Evolutionary conservation across 2,113 vertebrate species (phyloP), one percentile per base, ranked within the genome.

Genomic region (Abramis brama): DNA sequence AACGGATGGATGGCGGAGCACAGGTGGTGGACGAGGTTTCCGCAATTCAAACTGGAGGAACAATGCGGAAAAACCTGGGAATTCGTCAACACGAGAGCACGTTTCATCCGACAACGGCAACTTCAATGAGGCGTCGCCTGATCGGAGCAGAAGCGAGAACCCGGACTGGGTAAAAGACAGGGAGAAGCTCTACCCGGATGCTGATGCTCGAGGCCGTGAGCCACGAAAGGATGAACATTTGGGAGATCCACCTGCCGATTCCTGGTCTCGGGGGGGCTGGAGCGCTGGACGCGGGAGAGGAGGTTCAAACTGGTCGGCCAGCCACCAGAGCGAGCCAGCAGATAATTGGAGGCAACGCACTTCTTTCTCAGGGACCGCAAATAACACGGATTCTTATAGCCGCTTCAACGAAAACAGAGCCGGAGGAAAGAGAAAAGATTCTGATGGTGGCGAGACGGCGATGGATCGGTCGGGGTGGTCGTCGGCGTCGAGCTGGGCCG

Each of bases 391-490:
- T 73, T 91, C 95, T 0, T 95, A 97, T 59, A 97, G 95, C 68
- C 96, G 96, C 87, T 97, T 96, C 91, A 93, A 94, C 6, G 98
- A 99, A 55, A 96, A 96, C 89, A 95, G 96, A 8, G 90, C 93
- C 0, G 95, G 95, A 50, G 95, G 95, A 21, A 95, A 96, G 59
- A 96, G 96, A 91, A 96, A 90, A 60, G 97, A 98, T 3, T 90
- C 92, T 0, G 97, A 99, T 5, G 85, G 90, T 1, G 93, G 95
- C 0, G 97, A 98, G 33, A 90, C 95, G 0, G 94, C 96, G 12
- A 89, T 96, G 25, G 98, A 99, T 91, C 94, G 98, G 2, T 99
- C 98, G 0, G 98, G 98, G 15, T 99, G 98, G 98, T 98, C 98
- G 0, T 97, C 97, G 4, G 97, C 97, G 0, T 99, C 98, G 71